These are phyloP conservation scores for Pecten maximus DNA, from an alignment of 2,888 invertebrate genomes.

Conservation along the genomic window DNA sequence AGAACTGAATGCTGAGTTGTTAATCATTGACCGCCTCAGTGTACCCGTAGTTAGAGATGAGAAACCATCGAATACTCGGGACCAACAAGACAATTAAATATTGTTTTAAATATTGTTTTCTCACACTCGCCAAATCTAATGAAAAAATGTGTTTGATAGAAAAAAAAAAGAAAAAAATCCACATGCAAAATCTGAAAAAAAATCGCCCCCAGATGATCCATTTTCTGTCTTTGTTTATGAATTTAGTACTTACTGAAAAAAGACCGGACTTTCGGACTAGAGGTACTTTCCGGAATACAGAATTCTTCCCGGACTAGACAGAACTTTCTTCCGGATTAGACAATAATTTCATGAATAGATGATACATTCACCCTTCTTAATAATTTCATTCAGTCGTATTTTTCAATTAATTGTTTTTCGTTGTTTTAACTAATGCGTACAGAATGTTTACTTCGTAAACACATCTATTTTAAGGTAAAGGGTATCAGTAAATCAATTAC, in stretches of 20 bases:
- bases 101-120: background rate
- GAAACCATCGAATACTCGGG: too few relatives aligned
- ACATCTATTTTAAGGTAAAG: background rate
- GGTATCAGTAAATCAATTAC: background rate
- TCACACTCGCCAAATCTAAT: background rate
- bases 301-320: background rate
- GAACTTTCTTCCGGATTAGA: background rate
- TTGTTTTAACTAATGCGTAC: background rate
- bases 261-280: too few relatives aligned
- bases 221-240: background rate
- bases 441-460: background rate
- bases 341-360: background rate
- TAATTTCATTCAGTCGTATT: background rate
- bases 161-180: background rate
- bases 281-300: background rate
- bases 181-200: slow-evolving; percentile 24
- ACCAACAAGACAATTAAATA: background rate
- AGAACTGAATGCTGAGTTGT: too few relatives aligned
- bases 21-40: too few relatives aligned
- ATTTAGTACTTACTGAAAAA: background rate
- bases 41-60: too few relatives aligned
- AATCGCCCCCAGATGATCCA: background rate
- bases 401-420: background rate
- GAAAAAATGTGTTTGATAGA: background rate
- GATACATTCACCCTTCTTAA: background rate